Percentiles rank a stretch among this genome's conserved stretches.
These are phyloP conservation scores for Gambelia wislizenii DNA, from an alignment of 2,797 vertebrate genomes.

Conservation along the genomic window DNA sequence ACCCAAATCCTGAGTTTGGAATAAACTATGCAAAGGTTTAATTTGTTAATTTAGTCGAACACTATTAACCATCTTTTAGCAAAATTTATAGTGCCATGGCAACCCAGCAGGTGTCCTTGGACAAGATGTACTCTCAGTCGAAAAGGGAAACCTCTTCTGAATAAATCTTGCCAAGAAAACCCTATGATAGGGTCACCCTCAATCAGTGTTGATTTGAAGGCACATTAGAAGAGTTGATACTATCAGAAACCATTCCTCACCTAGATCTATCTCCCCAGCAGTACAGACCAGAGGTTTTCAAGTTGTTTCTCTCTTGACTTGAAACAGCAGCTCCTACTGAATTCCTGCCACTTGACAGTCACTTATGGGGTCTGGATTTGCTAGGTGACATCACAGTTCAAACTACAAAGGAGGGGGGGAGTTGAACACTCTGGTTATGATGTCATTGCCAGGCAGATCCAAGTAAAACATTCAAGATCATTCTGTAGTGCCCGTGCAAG, in stretches of 20 bases:
- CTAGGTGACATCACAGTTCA: slow-evolving; percentile 60
- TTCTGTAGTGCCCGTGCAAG: not conserved
- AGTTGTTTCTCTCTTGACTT: slow-evolving; percentile 13
- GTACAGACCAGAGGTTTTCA: not conserved
- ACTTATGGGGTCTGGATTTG: slow-evolving; percentile 12
- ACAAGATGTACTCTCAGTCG: not conserved
- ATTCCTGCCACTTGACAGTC: not conserved
- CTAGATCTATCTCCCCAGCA: not conserved
- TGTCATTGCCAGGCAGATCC: not conserved
- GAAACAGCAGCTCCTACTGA: slow-evolving; percentile 30
- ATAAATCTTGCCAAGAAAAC: too few species aligned
- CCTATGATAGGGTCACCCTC: too few species aligned
- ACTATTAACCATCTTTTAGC: too few species aligned
- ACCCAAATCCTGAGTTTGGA: too few species aligned
- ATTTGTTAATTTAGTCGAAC: not conserved
- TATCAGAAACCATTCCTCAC: not conserved
- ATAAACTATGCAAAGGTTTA: not conserved
- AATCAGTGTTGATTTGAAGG: too few species aligned
- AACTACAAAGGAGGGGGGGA: not conserved
- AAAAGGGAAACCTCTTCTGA: too few species aligned
- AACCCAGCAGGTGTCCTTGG: not conserved
- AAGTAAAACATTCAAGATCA: not conserved
- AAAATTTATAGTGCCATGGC: not conserved
- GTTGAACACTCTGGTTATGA: slow-evolving; percentile 27
- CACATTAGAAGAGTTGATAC: not conserved